These are phyloP conservation scores for Silurus asotus DNA, from an alignment of 2,113 vertebrate species.

Conservation along the genomic window DNA sequence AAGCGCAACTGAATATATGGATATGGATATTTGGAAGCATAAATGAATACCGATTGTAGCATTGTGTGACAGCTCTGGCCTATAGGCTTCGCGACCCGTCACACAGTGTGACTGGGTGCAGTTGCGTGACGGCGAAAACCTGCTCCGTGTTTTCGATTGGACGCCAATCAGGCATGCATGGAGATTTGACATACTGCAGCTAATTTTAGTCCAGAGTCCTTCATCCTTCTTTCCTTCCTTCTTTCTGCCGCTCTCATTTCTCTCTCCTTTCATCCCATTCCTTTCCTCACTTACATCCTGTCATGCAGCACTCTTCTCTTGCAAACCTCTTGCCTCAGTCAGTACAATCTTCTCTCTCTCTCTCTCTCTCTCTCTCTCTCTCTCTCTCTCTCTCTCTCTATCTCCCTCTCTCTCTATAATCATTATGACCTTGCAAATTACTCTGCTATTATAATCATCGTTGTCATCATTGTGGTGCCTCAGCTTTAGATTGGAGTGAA, in stretches of 20 bases:
- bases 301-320: constrained; percentile 3
- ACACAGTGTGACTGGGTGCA: neutral
- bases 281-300: neutral
- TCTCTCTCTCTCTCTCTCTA: neutral
- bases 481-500: constrained; percentile 28
- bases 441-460: constrained; percentile 44
- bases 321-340: neutral
- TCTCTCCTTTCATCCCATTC: neutral
- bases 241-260: constrained; percentile 40
- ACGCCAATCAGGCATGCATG: neutral
- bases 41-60: neutral
- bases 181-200: neutral
- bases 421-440: constrained; percentile 52
- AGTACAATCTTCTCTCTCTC: constrained; percentile 4
- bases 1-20: neutral
- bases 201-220: constrained; percentile 19
- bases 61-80: neutral
- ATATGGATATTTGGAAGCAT: neutral
- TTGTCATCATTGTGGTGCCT: constrained; percentile 24
- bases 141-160: neutral
- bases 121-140: neutral
- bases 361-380: neutral
- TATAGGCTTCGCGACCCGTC: neutral
- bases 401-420: constrained; percentile 23
- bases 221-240: constrained; percentile 51